Base-by-base conservation (phyloP, 2,797 vertebrate genomes). In the Cottoperca gobio region DNA sequence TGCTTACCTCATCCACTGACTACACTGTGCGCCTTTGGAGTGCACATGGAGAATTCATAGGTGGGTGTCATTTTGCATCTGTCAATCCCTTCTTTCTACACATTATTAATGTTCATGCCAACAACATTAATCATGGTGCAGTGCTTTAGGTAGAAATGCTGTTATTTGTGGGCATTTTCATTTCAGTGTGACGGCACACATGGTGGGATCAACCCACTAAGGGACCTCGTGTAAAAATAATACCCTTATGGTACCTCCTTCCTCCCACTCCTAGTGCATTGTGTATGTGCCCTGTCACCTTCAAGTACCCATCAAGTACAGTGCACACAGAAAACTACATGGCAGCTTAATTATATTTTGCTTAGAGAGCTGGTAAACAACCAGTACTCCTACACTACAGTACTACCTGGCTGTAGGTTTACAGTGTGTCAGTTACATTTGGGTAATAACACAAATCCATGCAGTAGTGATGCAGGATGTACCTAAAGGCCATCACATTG, bases 1-100 rank as follows among this genome's bases (percentile, higher is more conserved):
- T 96, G 59, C 93, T 97, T 48, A 95, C 93, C 5, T 94, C 88
- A 7, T 95, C 95, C 17, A 48, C 61, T 12, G 94, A 93, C 79
- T 60, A 55, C 87, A 95, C 93, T 0, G 93, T 95, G 70, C 78
- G 60, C 1, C 87, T 95, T 12, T 95, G 95, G 95, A 95, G 90
- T 45, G 45, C 76, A 50, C 49, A 79, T 2, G 91, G 94, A 69
- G 88, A 93, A 10, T 94, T 91, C 76, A 89, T 93, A 64, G 95
- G 91, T 92, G 70, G 64, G 91, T 82, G 76, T 83, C 49, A 78
- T 66, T 82, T 65, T 67, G 37, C 61, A 79, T 23, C 61, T 21
- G 57, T 78, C 68, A 81, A 31, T 78, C 58, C 35, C 35, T 24
- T 60, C 42, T 45, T 78, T 70, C 40, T 35, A 40, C 35, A 75